Evolutionary conservation across 2,888 invertebrate genomes (phyloP).

Genomic region (Drosophila monieri): DNA sequence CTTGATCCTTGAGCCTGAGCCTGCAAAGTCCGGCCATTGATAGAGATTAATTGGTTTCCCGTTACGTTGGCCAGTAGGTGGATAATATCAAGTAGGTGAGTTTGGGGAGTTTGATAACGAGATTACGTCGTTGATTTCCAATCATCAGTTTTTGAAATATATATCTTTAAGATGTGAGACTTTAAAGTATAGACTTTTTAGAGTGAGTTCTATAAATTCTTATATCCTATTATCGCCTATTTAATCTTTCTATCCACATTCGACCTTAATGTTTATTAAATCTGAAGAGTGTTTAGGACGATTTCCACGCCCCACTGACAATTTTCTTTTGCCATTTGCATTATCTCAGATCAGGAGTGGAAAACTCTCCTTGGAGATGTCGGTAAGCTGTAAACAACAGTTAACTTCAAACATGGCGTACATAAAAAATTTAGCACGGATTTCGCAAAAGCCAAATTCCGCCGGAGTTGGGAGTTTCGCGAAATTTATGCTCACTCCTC

Average conservation of each 20-base stretch:
- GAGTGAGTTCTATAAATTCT: too few species aligned
- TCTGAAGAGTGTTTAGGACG: conserved; percentile 44
- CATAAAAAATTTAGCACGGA: conserved; percentile 66
- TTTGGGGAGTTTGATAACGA: conserved; percentile 51
- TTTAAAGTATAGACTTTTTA: background rate
- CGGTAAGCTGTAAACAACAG: conserved; percentile 68
- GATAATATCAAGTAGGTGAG: conserved; percentile 35
- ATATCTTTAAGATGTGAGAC: background rate
- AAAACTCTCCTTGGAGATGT: conserved; percentile 31
- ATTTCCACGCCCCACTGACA: conserved; percentile 6
- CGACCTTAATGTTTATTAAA: conserved; percentile 55
- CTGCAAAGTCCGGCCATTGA: conserved; percentile 53
- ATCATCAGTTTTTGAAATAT: conserved; percentile 18
- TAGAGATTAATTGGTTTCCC: conserved; percentile 76
- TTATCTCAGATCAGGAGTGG: conserved; percentile 49
- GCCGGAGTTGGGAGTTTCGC: conserved; percentile 51
- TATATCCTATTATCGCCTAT: conserved; percentile 67
- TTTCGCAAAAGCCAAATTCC: conserved; percentile 54
- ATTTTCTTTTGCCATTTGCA: conserved; percentile 63
- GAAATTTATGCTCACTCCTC: conserved; percentile 50
- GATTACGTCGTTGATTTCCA: conserved; percentile 53
- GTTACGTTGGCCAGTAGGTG: conserved; percentile 47
- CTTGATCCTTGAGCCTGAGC: conserved; percentile 61
- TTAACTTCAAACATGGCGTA: conserved; percentile 55
- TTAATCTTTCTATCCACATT: conserved; percentile 62